Conservation (phyloP, 2,888 invertebrate genomes). For the Zaprionus obscuricornis region DNA sequence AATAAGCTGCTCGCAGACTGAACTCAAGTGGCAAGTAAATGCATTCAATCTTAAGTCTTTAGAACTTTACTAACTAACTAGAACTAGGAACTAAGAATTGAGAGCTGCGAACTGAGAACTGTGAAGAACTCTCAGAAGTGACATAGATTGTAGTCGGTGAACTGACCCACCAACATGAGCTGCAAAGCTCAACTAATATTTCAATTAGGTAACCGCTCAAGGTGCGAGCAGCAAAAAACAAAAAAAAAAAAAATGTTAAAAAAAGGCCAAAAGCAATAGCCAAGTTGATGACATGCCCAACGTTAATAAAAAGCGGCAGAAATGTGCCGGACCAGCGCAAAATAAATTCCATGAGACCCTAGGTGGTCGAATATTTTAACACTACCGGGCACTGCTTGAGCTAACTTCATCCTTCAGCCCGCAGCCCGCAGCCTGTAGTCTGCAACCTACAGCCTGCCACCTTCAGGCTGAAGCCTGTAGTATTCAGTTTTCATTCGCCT, state of each 20-base stretch:
- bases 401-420: too few relatives aligned
- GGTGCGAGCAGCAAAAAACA: slow-evolving; percentile 1
- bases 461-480: not conserved
- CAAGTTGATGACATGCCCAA: slow-evolving; percentile 73
- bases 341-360: slow-evolving; percentile 77
- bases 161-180: slow-evolving; percentile 59
- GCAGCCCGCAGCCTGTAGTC: slow-evolving; percentile 10
- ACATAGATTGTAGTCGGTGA: not conserved
- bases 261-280: slow-evolving; percentile 45
- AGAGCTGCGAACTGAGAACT: slow-evolving; percentile 7
- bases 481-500: not conserved
- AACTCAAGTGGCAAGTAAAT: slow-evolving; percentile 44
- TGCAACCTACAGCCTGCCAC: not conserved
- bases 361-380: slow-evolving; percentile 80
- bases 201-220: slow-evolving; percentile 60
- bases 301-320: slow-evolving; percentile 80
- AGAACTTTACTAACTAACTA: too few relatives aligned
- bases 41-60: slow-evolving; percentile 32
- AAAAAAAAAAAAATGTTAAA: slow-evolving; percentile 8
- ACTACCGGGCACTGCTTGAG: slow-evolving; percentile 72
- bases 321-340: slow-evolving; percentile 65
- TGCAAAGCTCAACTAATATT: slow-evolving; percentile 68
- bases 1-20: slow-evolving; percentile 67
- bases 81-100: not conserved
- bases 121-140: not conserved